A percentile compares a stretch with the other conserved stretches of the same genome.
These are phyloP conservation scores for Eristalis tenax DNA, from an alignment of 2,888 invertebrate species.

Conservation along the genomic window DNA sequence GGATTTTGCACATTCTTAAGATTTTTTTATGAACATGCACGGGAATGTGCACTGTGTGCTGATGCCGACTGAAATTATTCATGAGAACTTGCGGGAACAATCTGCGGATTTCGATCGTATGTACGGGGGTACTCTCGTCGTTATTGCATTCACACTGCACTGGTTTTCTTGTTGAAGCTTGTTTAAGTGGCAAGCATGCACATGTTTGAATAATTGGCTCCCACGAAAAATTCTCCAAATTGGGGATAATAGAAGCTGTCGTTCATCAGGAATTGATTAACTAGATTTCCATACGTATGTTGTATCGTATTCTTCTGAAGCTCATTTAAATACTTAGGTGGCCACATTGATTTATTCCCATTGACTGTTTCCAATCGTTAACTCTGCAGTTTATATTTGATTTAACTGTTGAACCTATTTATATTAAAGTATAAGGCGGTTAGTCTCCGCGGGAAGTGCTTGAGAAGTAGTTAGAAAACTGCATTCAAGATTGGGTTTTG, in stretches of 20 bases:
- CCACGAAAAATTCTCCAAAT: background rate
- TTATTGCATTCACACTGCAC: background rate
- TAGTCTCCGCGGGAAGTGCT: too few species aligned
- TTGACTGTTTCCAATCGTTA: too few species aligned
- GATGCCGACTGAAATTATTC: conserved; percentile 19
- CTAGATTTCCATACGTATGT: too few species aligned
- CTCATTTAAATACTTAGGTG: too few species aligned
- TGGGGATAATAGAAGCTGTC: background rate
- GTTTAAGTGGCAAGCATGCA: background rate
- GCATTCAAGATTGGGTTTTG: too few species aligned
- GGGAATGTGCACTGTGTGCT: background rate
- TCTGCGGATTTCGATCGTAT: background rate
- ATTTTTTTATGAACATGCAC: background rate
- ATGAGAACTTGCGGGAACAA: background rate
- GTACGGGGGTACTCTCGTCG: background rate
- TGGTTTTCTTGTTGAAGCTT: background rate
- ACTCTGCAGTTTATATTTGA: too few species aligned
- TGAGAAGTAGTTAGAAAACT: too few species aligned
- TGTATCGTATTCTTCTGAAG: too few species aligned
- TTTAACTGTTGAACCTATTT: too few species aligned
- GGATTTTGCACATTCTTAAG: conserved; percentile 8
- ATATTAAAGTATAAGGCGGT: too few species aligned
- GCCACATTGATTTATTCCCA: too few species aligned
- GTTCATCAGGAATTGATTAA: too few species aligned
- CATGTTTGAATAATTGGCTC: background rate